Base-by-base conservation (phyloP, 2,888 invertebrate species). In the Belgica antarctica region DNA sequence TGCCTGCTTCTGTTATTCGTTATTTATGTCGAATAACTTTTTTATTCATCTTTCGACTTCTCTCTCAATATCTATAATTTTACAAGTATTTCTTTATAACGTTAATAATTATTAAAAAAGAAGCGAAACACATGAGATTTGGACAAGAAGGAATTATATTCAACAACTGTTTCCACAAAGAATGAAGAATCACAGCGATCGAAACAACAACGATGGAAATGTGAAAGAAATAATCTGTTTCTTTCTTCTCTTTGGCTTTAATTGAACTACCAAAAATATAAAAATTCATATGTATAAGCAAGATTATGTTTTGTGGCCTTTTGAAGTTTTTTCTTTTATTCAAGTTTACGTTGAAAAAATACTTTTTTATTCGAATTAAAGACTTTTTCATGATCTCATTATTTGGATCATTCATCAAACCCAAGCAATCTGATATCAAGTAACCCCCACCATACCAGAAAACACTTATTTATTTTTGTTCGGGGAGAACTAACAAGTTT, bases 141-240 rank as follows among this genome's bases (percentile, higher is more conserved):
- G n/a, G n/a, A n/a, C n/a, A n/a, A 41, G 41, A 41, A 41, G 15
- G 63, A 63, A 63, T 41, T 63, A 63, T 63, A 41, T 12, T 7
- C 63, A 63, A 41, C 63, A 63, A 63, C 63, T 63, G 63, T 63
- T 63, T 41, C 36, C n/a, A n/a, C 12, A 41, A 41, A 41, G 41
- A n/a, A n/a, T n/a, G n/a, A n/a, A n/a, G n/a, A 41, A 10, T 41
- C 41, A 15, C 41, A 41, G 10, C 41, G 59, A 59, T 59, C 5
- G 27, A 24, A 59, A 59, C 59, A 59, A 59, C 25, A 59, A 59
- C 59, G 22, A 25, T 59, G n/a, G n/a, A n/a, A n/a, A n/a, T n/a
- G n/a, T n/a, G n/a, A n/a, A n/a, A n/a, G 25, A 59, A 59, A 59
- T 59, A 59, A 59, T 59, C 59, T 59, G 59, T 59, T 59, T 34